phyloP scores from a whole-genome alignment of 2,797 vertebrate species.

The Sparus aurata region DNA sequence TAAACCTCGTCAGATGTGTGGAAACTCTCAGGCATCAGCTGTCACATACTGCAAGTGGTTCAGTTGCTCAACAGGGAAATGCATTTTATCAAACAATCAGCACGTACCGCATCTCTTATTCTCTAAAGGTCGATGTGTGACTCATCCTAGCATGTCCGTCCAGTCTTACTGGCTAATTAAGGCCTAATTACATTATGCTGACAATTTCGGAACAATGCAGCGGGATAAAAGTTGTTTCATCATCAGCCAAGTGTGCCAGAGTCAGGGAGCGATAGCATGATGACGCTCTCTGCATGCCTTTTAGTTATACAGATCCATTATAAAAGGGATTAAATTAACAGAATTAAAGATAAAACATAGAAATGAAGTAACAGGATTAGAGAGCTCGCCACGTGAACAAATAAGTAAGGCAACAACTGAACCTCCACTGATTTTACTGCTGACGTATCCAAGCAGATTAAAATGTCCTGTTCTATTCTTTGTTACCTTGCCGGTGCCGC shows the following conservation, averaged over 20 bases:
- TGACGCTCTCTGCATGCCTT: neutral
- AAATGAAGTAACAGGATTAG: neutral
- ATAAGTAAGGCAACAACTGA: too few species aligned
- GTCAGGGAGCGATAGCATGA: neutral
- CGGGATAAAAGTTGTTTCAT: neutral
- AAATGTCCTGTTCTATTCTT: neutral
- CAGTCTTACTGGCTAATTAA: neutral
- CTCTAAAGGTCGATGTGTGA: conserved; percentile 10
- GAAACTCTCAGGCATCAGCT: neutral
- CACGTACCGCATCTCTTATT: too few species aligned
- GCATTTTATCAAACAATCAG: neutral
- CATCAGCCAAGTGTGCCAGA: neutral
- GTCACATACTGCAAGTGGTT: neutral
- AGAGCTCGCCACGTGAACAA: neutral
- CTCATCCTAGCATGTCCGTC: neutral
- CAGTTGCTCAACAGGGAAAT: neutral
- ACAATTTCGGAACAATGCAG: conserved; percentile 4
- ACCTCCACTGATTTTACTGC: neutral
- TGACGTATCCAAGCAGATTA: neutral
- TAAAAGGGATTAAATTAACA: neutral
- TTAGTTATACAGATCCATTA: neutral
- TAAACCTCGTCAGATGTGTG: neutral
- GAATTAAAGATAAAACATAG: neutral
- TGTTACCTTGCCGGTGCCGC: neutral
- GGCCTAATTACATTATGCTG: neutral